phyloP scores from a whole-genome alignment of 2,888 invertebrate genomes.

The Drosophila kambysellisi region DNA sequence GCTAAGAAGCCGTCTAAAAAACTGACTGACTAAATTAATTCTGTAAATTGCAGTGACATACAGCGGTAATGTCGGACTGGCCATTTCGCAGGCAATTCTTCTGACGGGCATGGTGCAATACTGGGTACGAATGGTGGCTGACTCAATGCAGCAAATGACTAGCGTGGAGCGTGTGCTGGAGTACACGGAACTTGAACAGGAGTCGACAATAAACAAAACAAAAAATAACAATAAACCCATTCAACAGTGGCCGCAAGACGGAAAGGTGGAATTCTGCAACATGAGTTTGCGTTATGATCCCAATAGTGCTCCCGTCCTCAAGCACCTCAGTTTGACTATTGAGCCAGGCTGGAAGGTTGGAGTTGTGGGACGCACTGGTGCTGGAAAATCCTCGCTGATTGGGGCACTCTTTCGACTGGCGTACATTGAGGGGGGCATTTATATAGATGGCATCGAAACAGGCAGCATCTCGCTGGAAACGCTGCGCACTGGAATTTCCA shows the following conservation, averaged over 20 bases:
- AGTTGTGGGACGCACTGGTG: constrained; percentile 93
- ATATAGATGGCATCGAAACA: constrained; percentile 89
- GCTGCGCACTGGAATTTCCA: constrained; percentile 86
- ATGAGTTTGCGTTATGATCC: constrained; percentile 87
- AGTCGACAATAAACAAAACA: too few relatives aligned
- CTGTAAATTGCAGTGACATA: constrained; percentile 82
- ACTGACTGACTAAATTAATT: not conserved
- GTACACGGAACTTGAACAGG: constrained; percentile 89
- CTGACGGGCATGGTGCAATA: constrained; percentile 90
- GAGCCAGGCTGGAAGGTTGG: constrained; percentile 90
- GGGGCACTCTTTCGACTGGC: constrained; percentile 91
- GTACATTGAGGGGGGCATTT: constrained; percentile 89
- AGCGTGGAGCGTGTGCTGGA: constrained; percentile 90
- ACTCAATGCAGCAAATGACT: constrained; percentile 89
- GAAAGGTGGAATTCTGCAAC: constrained; percentile 86
- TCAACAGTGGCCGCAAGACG: constrained; percentile 89
- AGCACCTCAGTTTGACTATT: constrained; percentile 89
- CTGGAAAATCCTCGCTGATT: constrained; percentile 92
- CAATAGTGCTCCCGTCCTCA: constrained; percentile 88
- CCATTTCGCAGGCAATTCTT: constrained; percentile 89
- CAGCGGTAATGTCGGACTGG: constrained; percentile 90
- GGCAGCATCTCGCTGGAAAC: constrained; percentile 86
- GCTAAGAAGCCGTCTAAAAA: constrained; percentile 34
- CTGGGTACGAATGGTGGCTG: constrained; percentile 89
- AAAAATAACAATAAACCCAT: constrained; percentile 86